Evolutionary conservation across 2,888 invertebrate species (phyloP).

Genomic region (Eupithecia vulgata): DNA sequence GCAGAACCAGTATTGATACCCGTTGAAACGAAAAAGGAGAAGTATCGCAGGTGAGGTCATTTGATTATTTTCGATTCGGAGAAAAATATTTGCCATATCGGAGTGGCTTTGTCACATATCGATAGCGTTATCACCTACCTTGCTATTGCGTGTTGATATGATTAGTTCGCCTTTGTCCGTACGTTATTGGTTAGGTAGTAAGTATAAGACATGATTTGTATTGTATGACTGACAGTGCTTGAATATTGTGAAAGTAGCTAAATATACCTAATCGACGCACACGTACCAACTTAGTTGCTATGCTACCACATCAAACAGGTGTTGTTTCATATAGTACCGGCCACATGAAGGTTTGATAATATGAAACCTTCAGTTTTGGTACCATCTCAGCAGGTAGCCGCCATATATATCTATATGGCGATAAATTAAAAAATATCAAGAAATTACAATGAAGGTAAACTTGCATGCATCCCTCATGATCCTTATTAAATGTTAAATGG

Average conservation of each 20-base stretch:
- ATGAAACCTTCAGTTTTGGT: too few species aligned
- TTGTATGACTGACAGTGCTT: not conserved
- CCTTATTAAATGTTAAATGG: not conserved
- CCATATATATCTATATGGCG: too few species aligned
- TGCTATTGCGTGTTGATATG: conserved; percentile 61
- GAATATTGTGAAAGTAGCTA: not conserved
- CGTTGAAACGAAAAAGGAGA: conserved; percentile 80
- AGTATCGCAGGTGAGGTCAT: conserved; percentile 81
- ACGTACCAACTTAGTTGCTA: not conserved
- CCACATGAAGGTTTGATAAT: too few species aligned
- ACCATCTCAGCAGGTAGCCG: too few species aligned
- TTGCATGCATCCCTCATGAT: not conserved
- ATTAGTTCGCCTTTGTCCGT: conserved; percentile 61
- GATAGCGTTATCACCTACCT: conserved; percentile 70
- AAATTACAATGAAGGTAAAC: not conserved
- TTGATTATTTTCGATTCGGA: conserved; percentile 57
- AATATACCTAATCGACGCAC: not conserved
- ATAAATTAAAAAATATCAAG: too few species aligned
- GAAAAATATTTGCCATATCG: conserved; percentile 73
- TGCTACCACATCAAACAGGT: not conserved
- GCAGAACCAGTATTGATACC: conserved; percentile 73
- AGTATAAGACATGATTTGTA: not conserved
- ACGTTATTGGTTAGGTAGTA: conserved; percentile 19
- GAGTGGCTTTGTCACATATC: conserved; percentile 63
- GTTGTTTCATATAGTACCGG: too few species aligned